Evolutionary conservation across 2,797 vertebrate species (phyloP), one percentile per base, ranked within the genome.

Genomic region (Schizopygopsis malacanthus): DNA sequence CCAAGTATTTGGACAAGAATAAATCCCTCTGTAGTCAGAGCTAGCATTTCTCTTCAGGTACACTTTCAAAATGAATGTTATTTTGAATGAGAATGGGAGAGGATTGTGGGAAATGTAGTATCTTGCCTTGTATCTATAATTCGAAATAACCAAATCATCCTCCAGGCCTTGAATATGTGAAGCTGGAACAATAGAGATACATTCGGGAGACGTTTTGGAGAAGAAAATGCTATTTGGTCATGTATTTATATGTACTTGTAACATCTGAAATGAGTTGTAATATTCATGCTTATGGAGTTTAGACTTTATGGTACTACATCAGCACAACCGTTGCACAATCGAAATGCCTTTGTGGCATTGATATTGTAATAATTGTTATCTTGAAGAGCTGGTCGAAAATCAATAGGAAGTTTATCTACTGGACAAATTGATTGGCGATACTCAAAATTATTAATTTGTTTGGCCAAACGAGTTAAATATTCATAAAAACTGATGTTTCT

Each of bases 101-200:
- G 22, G 50, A 75, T 81, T 47, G 16, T 89, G 86, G 65, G 59
- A 33, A 85, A 28, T 86, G 47, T 89, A 79, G 77, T 81, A 86
- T 65, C 89, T 90, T 86, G 80, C 88, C 78, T 88, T 88, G 65
- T 28, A 43, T 87, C 37, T 15, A 13, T 77, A 81, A 79, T 81
- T 85, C 25, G 22, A 41, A 43, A 65, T 81, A 65, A 80, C 71
- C 69, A 86, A 82, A 87, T 91, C 87, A 80, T 87, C 65, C 87
- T 73, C 87, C 83, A 13, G 47, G 86, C 89, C 88, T 90, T 89
- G 86, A 83, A 45, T 85, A 89, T 87, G 87, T 85, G 85, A 93
- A 93, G 91, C 92, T 95, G 93, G 94, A 94, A 95, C 93, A 85
- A 88, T 86, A 88, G 72, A 88, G 69, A 61, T 82, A 81, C 83